Evolutionary conservation across 2,113 vertebrate genomes (phyloP).

Genomic region (Cichladusa arquata): DNA sequence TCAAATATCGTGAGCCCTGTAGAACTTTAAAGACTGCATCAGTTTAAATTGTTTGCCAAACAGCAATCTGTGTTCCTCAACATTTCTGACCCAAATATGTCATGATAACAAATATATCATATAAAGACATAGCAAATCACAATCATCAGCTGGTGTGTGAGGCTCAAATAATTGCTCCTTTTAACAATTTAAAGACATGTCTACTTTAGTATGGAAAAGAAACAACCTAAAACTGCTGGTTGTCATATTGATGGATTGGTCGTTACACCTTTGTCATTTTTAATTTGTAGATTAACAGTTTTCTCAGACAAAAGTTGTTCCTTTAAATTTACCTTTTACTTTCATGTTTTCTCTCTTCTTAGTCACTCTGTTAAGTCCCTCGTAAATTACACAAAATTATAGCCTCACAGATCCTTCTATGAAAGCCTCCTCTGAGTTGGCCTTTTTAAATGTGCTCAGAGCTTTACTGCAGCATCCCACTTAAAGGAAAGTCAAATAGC

Average conservation of each 20-base stretch:
- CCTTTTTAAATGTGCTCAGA: neutral
- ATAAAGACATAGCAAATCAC: constrained; percentile 51
- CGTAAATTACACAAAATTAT: constrained; percentile 22
- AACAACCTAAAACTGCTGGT: neutral
- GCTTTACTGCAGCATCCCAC: neutral
- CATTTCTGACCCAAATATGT: constrained; percentile 66
- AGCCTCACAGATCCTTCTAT: neutral
- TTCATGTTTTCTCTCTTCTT: neutral
- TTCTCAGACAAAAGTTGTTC: neutral
- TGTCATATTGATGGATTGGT: constrained; percentile 23
- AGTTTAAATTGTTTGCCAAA: constrained; percentile 39
- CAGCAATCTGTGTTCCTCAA: constrained; percentile 24
- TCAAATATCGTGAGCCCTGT: neutral
- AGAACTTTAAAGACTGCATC: constrained; percentile 10
- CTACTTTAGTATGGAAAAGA: neutral
- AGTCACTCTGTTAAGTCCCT: neutral
- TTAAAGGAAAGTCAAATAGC: neutral
- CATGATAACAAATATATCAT: constrained; percentile 31
- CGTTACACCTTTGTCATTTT: neutral
- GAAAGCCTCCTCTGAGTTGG: neutral
- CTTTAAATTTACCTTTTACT: neutral
- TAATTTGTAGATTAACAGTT: constrained; percentile 5
- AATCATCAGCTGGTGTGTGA: constrained; percentile 39
- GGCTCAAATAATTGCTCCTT: constrained; percentile 9
- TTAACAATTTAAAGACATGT: constrained; percentile 4